Conservation (phyloP, 2,113 vertebrate genomes). For the Laticauda laticaudata region DNA sequence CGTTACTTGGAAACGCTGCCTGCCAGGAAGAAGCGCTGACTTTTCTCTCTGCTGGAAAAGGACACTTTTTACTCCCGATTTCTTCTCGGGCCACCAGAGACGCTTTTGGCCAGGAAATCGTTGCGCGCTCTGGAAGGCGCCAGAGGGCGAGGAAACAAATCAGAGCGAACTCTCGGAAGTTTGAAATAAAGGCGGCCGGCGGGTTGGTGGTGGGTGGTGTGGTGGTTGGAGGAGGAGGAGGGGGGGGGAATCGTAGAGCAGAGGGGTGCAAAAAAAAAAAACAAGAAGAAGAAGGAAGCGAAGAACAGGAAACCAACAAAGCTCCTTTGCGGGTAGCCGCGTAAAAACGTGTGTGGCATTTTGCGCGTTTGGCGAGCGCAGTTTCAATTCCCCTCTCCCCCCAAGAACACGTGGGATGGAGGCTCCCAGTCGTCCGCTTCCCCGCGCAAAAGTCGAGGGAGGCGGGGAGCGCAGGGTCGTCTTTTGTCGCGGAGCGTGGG, state of each 20-base stretch:
- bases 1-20: constrained; percentile 64
- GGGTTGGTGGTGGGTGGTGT: no score
- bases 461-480: no score
- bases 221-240: no score
- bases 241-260: neutral
- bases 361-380: neutral
- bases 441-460: neutral
- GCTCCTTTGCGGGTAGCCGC: neutral
- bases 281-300: no score
- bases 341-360: neutral
- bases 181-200: neutral
- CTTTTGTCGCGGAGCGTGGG: neutral
- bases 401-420: neutral
- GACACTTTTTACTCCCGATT: constrained; percentile 28
- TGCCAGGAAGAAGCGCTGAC: constrained; percentile 50
- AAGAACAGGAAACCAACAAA: neutral
- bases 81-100: neutral
- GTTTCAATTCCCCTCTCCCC: neutral
- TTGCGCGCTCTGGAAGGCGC: neutral
- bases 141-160: neutral
- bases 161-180: neutral
- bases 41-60: constrained; percentile 42
- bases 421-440: no score
- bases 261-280: neutral
- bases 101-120: constrained; percentile 21